Base-by-base conservation (phyloP, 2,113 vertebrate genomes). In the Orycteropus afer region DNA sequence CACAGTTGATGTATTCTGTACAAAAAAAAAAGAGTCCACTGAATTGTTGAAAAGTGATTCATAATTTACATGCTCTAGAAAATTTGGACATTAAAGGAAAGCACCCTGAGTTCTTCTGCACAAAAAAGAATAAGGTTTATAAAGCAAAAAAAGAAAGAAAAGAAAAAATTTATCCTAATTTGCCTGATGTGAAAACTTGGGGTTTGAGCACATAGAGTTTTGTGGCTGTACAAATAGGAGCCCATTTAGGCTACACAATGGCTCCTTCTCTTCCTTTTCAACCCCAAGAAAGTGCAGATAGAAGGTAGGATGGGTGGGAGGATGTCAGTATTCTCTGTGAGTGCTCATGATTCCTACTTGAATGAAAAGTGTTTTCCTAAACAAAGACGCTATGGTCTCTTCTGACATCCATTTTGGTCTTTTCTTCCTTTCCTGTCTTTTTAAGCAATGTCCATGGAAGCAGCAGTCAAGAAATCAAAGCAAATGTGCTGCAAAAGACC, bases 41-140 rank as follows among this genome's bases (percentile, higher is more conserved):
- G 57, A 79, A 89, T 71, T 67, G 80, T 67, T 89, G 40, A 45
- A 76, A 93, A 91, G 47, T 27, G 59, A 94, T 84, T 90, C 59
- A 34, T 61, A 49, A 83, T 86, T 90, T 76, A 86, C 85, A 76
- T 76, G 3, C 27, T 79, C 83, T 77, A 71, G 40, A 90, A 79
- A 92, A 80, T n/a, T 82, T 61, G 65, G 84, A 53, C 92, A 92
- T 92, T 74, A 88, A 95, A 85, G 95, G 49, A 80, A 92, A 94
- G 85, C 37, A 59, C 40, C 55, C 32, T 69, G 92, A 87, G 92
- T 96, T 55, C 71, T 78, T 95, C 92, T 55, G 34, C 82, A 96
- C 78, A 85, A 91, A 40, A 89, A 71, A 89, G 49, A 81, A 87
- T 49, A 63, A 84, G 45, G 90, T 84, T 93, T 81, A 82, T 86